phyloP scores from a whole-genome alignment of 2,888 invertebrate genomes.

The Auanema sp. region DNA sequence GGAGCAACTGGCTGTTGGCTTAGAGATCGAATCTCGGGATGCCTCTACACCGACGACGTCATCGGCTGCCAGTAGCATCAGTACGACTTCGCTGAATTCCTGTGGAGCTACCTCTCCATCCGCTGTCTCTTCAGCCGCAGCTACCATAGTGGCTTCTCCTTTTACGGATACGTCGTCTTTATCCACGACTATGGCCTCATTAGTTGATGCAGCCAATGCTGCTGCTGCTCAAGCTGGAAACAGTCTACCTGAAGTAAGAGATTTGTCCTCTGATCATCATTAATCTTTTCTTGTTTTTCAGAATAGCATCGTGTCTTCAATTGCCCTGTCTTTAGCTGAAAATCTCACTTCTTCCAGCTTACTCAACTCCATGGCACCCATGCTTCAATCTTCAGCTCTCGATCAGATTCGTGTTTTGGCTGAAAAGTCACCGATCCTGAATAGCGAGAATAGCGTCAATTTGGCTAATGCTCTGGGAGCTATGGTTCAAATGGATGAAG shows the following conservation, averaged over 20 bases:
- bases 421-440: constrained; percentile 66
- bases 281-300: background rate
- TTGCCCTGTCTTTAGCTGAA: background rate
- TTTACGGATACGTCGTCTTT: constrained; percentile 26
- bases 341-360: background rate
- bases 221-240: constrained; percentile 26
- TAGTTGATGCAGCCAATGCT: constrained; percentile 39
- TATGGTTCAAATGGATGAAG: constrained; percentile 30
- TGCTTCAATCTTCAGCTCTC: constrained; percentile 39
- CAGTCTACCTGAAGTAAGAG: constrained; percentile 8
- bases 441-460: constrained; percentile 65
- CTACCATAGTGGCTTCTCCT: background rate
- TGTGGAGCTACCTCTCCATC: background rate
- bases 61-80: constrained; percentile 7
- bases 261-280: background rate
- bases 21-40: constrained; percentile 43
- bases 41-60: constrained; percentile 18
- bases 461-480: constrained; percentile 34
- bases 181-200: constrained; percentile 46
- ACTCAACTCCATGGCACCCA: constrained; percentile 11
- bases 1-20: constrained; percentile 62
- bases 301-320: background rate
- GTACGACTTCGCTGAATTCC: background rate
- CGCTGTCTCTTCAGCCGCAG: background rate
- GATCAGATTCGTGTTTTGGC: constrained; percentile 67